These are phyloP conservation scores for Podarcis cretensis DNA, from an alignment of 2,113 vertebrate genomes.

Conservation along the genomic window DNA sequence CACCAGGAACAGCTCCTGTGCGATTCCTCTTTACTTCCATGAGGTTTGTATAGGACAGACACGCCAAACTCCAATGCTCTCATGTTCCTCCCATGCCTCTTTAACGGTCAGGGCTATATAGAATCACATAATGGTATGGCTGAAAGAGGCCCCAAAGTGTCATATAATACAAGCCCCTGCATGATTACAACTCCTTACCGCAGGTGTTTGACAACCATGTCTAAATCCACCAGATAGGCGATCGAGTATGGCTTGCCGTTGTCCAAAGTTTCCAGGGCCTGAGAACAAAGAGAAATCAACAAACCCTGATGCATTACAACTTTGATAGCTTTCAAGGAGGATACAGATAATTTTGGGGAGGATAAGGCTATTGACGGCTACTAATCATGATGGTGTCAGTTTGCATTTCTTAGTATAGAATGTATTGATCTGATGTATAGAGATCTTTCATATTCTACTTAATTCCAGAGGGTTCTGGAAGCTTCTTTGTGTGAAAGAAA, in stretches of 20 bases:
- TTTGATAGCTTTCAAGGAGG: not conserved
- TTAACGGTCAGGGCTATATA: not conserved
- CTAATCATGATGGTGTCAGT: no score
- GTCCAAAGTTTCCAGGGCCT: conserved; percentile 96
- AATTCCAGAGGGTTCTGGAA: no score
- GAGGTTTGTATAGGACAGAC: no score
- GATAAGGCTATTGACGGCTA: no score
- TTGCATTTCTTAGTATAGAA: no score
- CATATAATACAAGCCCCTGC: no score
- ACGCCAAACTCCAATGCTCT: no score
- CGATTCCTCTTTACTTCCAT: not conserved
- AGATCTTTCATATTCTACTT: no score
- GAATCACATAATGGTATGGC: no score
- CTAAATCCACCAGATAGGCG: conserved; percentile 88
- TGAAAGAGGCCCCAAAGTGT: no score
- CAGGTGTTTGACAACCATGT: conserved; percentile 87
- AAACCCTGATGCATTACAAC: not conserved
- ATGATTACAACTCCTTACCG: conserved; percentile 74
- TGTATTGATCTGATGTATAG: no score
- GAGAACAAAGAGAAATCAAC: not conserved
- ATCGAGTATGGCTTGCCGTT: conserved; percentile 93
- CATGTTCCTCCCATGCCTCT: not conserved
- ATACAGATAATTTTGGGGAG: not conserved
- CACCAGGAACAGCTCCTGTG: not conserved
- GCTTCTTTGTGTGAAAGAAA: no score